Base-by-base conservation (phyloP, 2,888 invertebrate species). In the Limnephilus auricula region DNA sequence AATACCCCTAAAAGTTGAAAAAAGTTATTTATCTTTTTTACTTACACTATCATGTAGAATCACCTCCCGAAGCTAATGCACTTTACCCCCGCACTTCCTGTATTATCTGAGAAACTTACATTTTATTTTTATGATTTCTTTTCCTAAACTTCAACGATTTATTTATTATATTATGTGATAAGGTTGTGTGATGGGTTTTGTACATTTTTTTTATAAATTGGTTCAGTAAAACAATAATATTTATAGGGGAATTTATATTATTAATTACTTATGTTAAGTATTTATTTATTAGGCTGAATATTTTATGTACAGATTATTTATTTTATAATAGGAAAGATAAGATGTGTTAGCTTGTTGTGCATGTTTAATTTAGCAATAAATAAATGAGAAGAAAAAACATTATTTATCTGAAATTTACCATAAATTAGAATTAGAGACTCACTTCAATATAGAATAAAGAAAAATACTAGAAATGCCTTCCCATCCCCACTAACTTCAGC, bases 121-220 rank as follows among this genome's bases (percentile, higher is more conserved):
- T 40, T 4, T 37, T 45, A 9, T 15, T 45, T 65, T 18, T 25
- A 18, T 65, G 2, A 25, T 65, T n/a, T 25, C n/a, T 65, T 80
- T 80, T 80, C 32, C 13, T 15, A 32, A 80, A 80, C 80, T 80
- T 31, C 30, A 30, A 32, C 15, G 32, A 80, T 80, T 80, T 80
- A 80, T 30, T 31, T 80, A 32, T 18, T 80, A 13, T 31, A 12
- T 80, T 32, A 80, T 31, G 15, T 80, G 80, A 18, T 80, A 80
- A 80, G 65, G 65, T 65, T 65, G 25, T 65, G 25, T n/a, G 31
- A 80, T 80, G 31, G 32, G 30, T 31, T 80, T 80, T 32, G 80
- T 32, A 80, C 31, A 80, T 80, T 31, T 80, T 30, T 79, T 80
- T 80, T 31, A 31, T 80, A 80, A 80, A 80, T 32, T 32, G 80